Conservation (phyloP, 2,888 invertebrate species). For the Heliconius cydno region DNA sequence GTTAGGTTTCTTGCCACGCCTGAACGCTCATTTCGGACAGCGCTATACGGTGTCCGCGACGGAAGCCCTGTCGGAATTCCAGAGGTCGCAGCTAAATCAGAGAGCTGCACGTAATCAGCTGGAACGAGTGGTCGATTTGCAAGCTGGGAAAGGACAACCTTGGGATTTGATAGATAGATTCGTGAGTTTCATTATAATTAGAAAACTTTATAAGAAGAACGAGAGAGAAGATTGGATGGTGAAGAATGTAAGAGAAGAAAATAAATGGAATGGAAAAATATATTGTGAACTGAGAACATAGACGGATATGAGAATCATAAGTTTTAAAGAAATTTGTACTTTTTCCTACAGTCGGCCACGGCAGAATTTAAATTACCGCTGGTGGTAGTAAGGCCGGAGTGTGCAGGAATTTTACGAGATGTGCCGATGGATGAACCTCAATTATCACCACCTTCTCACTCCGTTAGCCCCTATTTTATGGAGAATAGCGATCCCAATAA, state of each 20-base stretch:
- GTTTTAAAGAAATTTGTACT: constrained; percentile 1
- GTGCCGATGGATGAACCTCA: constrained; percentile 84
- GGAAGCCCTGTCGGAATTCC: constrained; percentile 89
- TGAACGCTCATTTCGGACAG: constrained; percentile 87
- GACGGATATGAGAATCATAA: neutral
- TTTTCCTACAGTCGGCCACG: constrained; percentile 81
- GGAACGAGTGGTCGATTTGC: constrained; percentile 83
- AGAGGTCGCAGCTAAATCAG: constrained; percentile 84
- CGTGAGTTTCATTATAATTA: constrained; percentile 69
- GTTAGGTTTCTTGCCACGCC: constrained; percentile 86
- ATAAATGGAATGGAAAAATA: constrained; percentile 29
- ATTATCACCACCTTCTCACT: constrained; percentile 83
- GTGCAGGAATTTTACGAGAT: constrained; percentile 85
- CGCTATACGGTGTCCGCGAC: constrained; percentile 88
- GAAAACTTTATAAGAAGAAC: constrained; percentile 34
- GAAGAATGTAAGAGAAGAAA: constrained; percentile 32
- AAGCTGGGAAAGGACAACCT: constrained; percentile 85
- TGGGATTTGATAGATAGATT: constrained; percentile 85
- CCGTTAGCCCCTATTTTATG: constrained; percentile 87
- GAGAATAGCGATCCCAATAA: constrained; percentile 85
- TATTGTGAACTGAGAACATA: neutral
- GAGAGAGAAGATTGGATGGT: constrained; percentile 49
- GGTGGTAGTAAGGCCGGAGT: constrained; percentile 86
- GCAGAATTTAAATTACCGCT: constrained; percentile 88
- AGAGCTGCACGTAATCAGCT: constrained; percentile 84